Base-by-base conservation (phyloP, 2,797 vertebrate genomes). In the Limosa lapponica region DNA sequence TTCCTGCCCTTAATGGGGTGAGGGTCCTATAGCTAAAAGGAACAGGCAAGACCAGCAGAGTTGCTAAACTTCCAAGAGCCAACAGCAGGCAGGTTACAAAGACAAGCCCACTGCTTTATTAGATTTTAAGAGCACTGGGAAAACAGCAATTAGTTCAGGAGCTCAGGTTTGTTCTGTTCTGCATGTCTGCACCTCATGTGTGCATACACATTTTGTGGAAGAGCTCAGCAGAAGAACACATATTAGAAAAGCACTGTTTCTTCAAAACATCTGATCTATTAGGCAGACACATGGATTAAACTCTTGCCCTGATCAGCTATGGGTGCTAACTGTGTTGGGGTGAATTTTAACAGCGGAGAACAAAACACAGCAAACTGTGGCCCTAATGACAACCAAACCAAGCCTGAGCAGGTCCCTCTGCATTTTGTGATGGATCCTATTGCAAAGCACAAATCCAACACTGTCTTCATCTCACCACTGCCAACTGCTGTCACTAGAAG, bases 101-200 rank as follows among this genome's bases (percentile, higher is more conserved):
- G 39, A 43, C 36, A 78, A 81, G 24, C 14, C 39, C 10, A 13
- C 16, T 46, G 8, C 34, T 74, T 62, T 17, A 52, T 13, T 79
- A 48, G 39, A 48, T 36, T 66, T 13, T 54, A 75, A 86, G 9
- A 83, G 9, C 36, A 58, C 19, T 16, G 6, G 6, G 16, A 75
- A 79, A 88, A 39, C 13, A 43, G 22, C 5, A 10, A 28, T 39
- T 77, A 25, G 10, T 66, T 82, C 24, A 24, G 25, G 39, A 89
- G n/a, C 9, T 54, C 15, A 13, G 11, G 14, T 77, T 62, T 80
- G 8, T 34, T 89, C 71, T 46, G 37, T 30, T 59, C 16, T 27
- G 37, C 32, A 1, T 5, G 1, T 34, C 32, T 37, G 25, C 28
- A 43, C 12, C 10, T 37, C 5, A 1, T 3, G 3, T 4, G 3